Evolutionary conservation across 2,113 vertebrate genomes (phyloP).

Genomic region (Brienomyrus longianalis): DNA sequence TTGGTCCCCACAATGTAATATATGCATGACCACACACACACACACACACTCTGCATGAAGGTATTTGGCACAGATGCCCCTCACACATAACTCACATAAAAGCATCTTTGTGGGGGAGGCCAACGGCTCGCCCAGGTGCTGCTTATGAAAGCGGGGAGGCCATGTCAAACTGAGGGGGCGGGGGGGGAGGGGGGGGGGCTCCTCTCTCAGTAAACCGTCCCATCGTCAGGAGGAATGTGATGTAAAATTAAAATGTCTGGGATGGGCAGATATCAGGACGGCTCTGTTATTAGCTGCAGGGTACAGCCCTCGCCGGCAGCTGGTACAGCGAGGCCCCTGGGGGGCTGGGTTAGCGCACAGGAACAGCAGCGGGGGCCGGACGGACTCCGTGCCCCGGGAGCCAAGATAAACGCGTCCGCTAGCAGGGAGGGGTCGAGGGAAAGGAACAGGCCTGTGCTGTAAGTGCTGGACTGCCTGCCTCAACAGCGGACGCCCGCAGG

Average conservation of each 20-base stretch:
- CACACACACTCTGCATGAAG: not conserved
- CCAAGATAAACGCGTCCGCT: not conserved
- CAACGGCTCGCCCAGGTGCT: not conserved
- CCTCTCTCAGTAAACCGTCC: not conserved
- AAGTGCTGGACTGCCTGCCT: not conserved
- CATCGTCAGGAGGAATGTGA: conserved; percentile 2
- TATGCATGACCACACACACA: too few species aligned
- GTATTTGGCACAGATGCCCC: not conserved
- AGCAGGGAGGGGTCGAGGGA: not conserved
- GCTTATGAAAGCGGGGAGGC: conserved; percentile 10
- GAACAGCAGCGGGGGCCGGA: not conserved
- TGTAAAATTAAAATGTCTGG: not conserved
- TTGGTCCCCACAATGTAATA: too few species aligned
- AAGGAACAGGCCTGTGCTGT: not conserved
- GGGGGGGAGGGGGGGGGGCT: not conserved
- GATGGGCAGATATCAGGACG: not conserved
- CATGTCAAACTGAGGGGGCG: too few species aligned
- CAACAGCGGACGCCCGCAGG: not conserved
- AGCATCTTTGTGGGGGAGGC: conserved; percentile 7
- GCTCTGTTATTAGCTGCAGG: not conserved
- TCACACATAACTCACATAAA: conserved; percentile 11
- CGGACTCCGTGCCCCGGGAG: not conserved
- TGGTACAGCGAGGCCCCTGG: not conserved
- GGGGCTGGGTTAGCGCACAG: not conserved
- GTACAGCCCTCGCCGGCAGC: not conserved